Evolutionary conservation across 2,888 invertebrate species (phyloP).

Genomic region (Heterodera filipjevi): DNA sequence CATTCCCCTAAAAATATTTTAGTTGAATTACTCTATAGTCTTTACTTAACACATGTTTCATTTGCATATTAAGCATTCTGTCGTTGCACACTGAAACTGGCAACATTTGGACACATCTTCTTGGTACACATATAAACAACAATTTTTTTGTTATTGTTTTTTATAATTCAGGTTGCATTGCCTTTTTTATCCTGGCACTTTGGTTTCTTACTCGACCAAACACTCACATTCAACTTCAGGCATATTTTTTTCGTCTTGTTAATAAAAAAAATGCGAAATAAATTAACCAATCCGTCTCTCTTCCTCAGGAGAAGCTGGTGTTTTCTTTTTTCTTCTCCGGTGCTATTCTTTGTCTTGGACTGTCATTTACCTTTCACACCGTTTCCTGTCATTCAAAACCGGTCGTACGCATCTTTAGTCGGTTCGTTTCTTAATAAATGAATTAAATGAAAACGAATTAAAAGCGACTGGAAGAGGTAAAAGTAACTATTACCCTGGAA

Average conservation of each 20-base stretch:
- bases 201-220: slow-evolving; percentile 84
- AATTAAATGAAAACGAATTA: no score
- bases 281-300: no score
- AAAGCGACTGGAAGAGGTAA: no score
- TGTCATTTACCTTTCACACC: slow-evolving; percentile 96
- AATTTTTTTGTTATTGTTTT: slow-evolving; percentile 1
- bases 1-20: no score
- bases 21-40: no score
- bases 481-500: no score
- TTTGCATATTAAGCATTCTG: slow-evolving; percentile 66
- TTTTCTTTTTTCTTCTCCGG: slow-evolving; percentile 95
- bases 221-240: slow-evolving; percentile 79
- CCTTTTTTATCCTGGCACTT: slow-evolving; percentile 73
- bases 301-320: slow-evolving; percentile 82
- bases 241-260: neutral
- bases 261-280: neutral
- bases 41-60: neutral
- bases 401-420: slow-evolving; percentile 94
- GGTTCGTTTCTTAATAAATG: slow-evolving; percentile 71
- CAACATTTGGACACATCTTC: slow-evolving; percentile 97
- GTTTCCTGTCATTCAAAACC: slow-evolving; percentile 96
- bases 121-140: slow-evolving; percentile 65
- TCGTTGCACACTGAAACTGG: slow-evolving; percentile 98
- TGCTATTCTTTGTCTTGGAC: slow-evolving; percentile 92
- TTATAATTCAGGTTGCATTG: slow-evolving; percentile 67